phyloP scores from a whole-genome alignment of 2,797 vertebrate genomes.

The Muscicapa striata region DNA sequence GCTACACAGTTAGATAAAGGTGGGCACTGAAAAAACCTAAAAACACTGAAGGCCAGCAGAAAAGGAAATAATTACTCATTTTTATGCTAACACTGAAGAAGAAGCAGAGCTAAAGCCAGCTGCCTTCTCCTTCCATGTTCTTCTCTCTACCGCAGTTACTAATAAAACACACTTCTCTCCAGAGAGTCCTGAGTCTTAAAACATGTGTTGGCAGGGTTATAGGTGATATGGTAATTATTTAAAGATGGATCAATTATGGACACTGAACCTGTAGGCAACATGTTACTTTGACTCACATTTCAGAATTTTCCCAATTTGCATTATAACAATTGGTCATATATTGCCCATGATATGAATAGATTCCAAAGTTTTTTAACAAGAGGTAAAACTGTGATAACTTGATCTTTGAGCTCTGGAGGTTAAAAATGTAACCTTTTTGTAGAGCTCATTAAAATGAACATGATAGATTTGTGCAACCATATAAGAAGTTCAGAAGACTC shows the following conservation, averaged over 20 bases:
- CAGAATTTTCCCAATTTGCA: conserved; percentile 29
- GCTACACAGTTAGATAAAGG: not conserved
- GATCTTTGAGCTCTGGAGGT: conserved; percentile 45
- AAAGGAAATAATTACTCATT: not conserved
- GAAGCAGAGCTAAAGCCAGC: not conserved
- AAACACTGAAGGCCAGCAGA: not conserved
- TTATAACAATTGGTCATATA: conserved; percentile 35
- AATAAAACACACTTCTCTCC: not conserved
- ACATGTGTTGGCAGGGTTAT: conserved; percentile 39
- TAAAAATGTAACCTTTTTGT: conserved; percentile 37
- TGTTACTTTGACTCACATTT: conserved; percentile 28
- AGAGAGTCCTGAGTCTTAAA: conserved; percentile 30
- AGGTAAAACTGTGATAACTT: conserved; percentile 41
- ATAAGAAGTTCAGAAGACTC: not conserved
- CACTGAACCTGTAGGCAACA: conserved; percentile 25
- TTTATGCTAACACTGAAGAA: not conserved
- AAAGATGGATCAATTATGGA: conserved; percentile 55
- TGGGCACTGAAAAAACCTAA: not conserved
- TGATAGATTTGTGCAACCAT: not conserved
- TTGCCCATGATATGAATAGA: conserved; percentile 19
- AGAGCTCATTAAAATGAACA: conserved; percentile 62
- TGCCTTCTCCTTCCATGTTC: not conserved
- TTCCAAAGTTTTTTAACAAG: conserved; percentile 32
- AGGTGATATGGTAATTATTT: conserved; percentile 61
- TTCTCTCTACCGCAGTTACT: conserved; percentile 29